Percentiles rank a stretch among this genome's conserved stretches.
Conservation (phyloP, 2,797 vertebrate genomes). For the Spinibarbus caldwelli region DNA sequence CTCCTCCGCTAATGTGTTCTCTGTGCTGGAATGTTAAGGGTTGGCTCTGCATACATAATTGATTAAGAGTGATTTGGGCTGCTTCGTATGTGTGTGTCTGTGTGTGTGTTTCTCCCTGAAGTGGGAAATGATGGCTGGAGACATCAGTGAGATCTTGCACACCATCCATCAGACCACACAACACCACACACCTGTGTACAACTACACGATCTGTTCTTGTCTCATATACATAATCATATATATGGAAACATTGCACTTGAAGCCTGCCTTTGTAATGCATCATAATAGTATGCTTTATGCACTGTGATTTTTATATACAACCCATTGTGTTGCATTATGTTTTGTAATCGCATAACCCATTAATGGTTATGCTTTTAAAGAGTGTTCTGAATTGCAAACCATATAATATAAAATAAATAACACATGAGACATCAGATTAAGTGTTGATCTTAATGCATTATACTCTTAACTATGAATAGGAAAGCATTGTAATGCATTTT, state of each 20-base stretch:
- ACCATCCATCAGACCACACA: constrained; percentile 40
- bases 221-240: constrained; percentile 12
- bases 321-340: background rate
- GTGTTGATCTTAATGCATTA: background rate
- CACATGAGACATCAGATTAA: background rate
- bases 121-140: constrained; percentile 43
- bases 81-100: no score
- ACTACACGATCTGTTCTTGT: background rate
- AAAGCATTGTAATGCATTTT: background rate
- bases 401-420: background rate
- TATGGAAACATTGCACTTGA: background rate
- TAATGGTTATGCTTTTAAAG: background rate
- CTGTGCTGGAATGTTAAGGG: constrained; percentile 41
- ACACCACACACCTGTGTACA: constrained; percentile 7
- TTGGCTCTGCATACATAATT: constrained; percentile 59
- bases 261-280: background rate
- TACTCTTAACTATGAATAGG: background rate
- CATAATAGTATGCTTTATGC: background rate
- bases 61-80: constrained; percentile 47
- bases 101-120: constrained; percentile 21
- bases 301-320: background rate
- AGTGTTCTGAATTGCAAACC: background rate
- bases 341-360: background rate
- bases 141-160: constrained; percentile 8
- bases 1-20: constrained; percentile 46